phyloP scores from a whole-genome alignment of 2,888 invertebrate species.

The Macroteleia sp. region DNA sequence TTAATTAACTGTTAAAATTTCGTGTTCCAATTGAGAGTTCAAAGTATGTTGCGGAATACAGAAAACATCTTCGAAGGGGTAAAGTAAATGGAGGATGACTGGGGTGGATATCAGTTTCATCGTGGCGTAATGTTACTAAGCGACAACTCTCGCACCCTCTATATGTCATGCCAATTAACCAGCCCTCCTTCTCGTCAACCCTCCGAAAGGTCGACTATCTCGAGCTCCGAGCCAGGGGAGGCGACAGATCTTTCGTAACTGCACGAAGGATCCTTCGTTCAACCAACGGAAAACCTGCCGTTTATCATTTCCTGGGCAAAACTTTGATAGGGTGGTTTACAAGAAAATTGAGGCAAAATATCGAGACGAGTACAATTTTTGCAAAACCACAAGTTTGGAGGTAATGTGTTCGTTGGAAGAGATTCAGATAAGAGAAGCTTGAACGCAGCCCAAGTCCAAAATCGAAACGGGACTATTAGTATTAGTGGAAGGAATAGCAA shows the following conservation, averaged over 20 bases:
- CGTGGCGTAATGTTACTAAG: slow-evolving; percentile 79
- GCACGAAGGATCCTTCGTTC: slow-evolving; percentile 1
- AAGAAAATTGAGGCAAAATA: slow-evolving; percentile 49
- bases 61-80: slow-evolving; percentile 58
- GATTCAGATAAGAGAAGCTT: slow-evolving; percentile 19
- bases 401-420: slow-evolving; percentile 15
- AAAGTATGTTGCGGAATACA: slow-evolving; percentile 39
- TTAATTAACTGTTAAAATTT: slow-evolving; percentile 35
- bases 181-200: slow-evolving; percentile 67
- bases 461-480: slow-evolving; percentile 15
- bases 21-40: slow-evolving; percentile 25
- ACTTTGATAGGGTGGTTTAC: slow-evolving; percentile 54
- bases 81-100: slow-evolving; percentile 36
- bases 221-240: slow-evolving; percentile 17
- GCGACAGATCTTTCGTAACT: slow-evolving; percentile 28
- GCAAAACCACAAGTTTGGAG: background rate
- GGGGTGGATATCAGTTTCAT: slow-evolving; percentile 77
- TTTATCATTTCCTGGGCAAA: slow-evolving; percentile 47
- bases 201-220: slow-evolving; percentile 45
- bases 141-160: slow-evolving; percentile 80
- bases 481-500: slow-evolving; percentile 1
- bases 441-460: slow-evolving; percentile 17
- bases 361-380: slow-evolving; percentile 25
- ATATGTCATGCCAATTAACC: slow-evolving; percentile 80
- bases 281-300: slow-evolving; percentile 39